Evolutionary conservation across 1,140 invertebrate species (phyloP), one percentile per base, ranked within the genome.

Genomic region (Cephus cinctus): DNA sequence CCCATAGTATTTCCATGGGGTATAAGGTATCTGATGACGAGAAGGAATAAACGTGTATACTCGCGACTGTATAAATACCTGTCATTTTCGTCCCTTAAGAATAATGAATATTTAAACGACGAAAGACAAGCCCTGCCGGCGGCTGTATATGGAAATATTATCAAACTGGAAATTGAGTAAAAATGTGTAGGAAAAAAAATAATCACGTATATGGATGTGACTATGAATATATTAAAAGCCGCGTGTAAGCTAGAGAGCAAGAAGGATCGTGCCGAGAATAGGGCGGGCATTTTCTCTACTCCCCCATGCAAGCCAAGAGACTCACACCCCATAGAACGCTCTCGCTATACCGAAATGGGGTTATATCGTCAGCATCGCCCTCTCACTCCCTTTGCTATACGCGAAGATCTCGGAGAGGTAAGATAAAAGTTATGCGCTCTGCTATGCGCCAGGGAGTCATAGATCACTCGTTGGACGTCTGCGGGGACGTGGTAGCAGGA

Each of bases 401-500:
- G 54, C 54, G 47, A 56, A 56, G 54, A 56, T 56, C 54, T 50
- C 47, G 46, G 60, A 61, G 63, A 73, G 71, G 65, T 73, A 73
- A 76, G 73, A 73, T 67, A 69, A 73, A 71, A 76, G 71, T 76
- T 75, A 74, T 73, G 71, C 66, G 70, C 65, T 60, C 56, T 51
- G 71, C 70, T 72, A 73, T 75, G 70, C 73, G 70, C 70, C 57
- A 70, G 74, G 74, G 74, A 73, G 71, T 74, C 74, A 62, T 76
- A 72, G 51, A 72, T 75, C 74, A 74, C 56, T 53, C 56, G 50
- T 62, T 53, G 72, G 67, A 72, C 71, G 71, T 72, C 69, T 73
- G 69, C 70, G 68, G 71, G 69, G 71, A 73, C 72, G 71, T 59
- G 60, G 57, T 64, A 67, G 56, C 59, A 48, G 59, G 40, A 16